Conservation (phyloP, 2,113 vertebrate genomes). For the Onychostoma macrolepis region DNA sequence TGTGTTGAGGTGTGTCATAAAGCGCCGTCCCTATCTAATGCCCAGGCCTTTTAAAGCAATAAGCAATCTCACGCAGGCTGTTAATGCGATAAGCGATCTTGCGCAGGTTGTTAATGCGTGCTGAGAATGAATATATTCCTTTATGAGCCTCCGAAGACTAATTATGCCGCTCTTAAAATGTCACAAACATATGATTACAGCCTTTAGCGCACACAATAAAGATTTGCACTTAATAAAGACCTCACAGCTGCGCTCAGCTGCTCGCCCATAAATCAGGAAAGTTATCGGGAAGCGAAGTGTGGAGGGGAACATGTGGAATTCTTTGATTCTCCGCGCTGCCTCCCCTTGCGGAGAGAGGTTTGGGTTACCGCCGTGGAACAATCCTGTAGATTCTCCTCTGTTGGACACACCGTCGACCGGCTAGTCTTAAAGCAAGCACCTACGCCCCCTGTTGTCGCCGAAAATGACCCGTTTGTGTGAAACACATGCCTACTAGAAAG, state of each 20-base stretch:
- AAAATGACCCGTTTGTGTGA: background rate
- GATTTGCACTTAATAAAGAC: conserved; percentile 45
- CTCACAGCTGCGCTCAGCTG: conserved; percentile 42
- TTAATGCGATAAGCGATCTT: conserved; percentile 38
- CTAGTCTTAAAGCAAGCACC: conserved; percentile 45
- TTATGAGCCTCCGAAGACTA: conserved; percentile 41
- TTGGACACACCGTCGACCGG: conserved; percentile 19
- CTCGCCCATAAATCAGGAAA: conserved; percentile 18
- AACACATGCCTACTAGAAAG: background rate
- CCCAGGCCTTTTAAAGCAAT: conserved; percentile 17
- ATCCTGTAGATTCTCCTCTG: conserved; percentile 30
- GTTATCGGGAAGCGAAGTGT: conserved; percentile 30
- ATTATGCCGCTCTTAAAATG: conserved; percentile 37
- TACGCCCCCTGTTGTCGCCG: conserved; percentile 54
- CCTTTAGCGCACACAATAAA: conserved; percentile 42
- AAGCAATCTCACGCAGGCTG: conserved; percentile 38
- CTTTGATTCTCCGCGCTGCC: conserved; percentile 39
- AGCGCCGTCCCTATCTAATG: conserved; percentile 9
- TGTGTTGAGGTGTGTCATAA: conserved; percentile 1
- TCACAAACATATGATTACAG: conserved; percentile 46
- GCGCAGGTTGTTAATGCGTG: conserved; percentile 36
- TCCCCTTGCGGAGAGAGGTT: conserved; percentile 31
- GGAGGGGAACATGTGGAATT: conserved; percentile 33
- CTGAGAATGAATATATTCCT: conserved; percentile 40
- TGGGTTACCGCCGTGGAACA: conserved; percentile 38